Base-by-base conservation (phyloP, 2,888 invertebrate genomes). In the Dorcus hopei region DNA sequence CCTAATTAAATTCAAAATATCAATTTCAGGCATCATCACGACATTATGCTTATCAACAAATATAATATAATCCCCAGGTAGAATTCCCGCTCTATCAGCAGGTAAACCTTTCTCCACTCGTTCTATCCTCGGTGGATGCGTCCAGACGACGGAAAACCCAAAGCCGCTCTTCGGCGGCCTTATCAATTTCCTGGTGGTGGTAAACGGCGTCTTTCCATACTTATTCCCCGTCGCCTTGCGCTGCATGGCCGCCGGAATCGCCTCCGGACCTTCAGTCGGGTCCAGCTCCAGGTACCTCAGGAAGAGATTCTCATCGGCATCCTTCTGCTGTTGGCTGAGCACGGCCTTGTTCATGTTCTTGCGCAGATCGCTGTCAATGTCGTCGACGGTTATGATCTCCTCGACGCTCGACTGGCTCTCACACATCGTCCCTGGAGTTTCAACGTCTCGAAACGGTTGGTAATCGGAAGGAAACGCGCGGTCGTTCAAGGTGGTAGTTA, bases 101-200 rank as follows among this genome's bases (percentile, higher is more conserved):
- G 92, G 89, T 9, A 91, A 83, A 3, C 89, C 89, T 0, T 88
- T 85, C 59, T 93, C 93, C 9, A 93, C 90, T 58, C 93, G 82
- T 74, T 93, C 93, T 45, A 94, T 89, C 19, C 92, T 83, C 3
- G 93, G 93, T 0, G 93, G 93, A 71, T 91, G 87, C 5, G 93
- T 93, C 93, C 93, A 93, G 1, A 93, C 92, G 53, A 93, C 88
- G 4, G 92, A 92, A 79, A 93, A 93, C 11, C 93, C 93, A 68
- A 89, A 91, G 23, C 90, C 90, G n/a, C 74, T 71, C 65, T 76
- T 78, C 14, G 77, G 70, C 39, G 71, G 68, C 45, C 82, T 73
- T 7, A 76, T 77, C 63, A 88, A 77, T 58, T 78, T 77, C 73
- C 89, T 89, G 47, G 92, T 90, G 60, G 88, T 86, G 11, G 93